These are phyloP conservation scores for Acronicta psi DNA, from an alignment of 2,888 invertebrate species.

Conservation along the genomic window DNA sequence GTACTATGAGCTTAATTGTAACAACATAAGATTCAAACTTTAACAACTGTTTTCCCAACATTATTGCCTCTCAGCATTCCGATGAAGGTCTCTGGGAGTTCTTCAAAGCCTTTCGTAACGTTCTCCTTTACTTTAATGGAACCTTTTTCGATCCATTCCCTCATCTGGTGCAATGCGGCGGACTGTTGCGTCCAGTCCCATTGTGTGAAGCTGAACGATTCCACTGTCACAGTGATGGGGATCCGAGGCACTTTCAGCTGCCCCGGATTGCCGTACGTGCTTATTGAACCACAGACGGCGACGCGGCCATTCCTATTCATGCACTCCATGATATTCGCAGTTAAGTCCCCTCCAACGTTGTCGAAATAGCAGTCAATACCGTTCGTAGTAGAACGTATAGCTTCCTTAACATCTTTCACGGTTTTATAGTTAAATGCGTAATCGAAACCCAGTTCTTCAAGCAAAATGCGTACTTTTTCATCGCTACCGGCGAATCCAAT, in stretches of 20 bases:
- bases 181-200: constrained; percentile 61
- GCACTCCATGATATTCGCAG: constrained; percentile 83
- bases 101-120: constrained; percentile 65
- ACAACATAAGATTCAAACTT: constrained; percentile 57
- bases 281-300: constrained; percentile 90
- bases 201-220: constrained; percentile 67
- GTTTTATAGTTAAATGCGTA: constrained; percentile 92
- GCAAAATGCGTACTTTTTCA: constrained; percentile 90
- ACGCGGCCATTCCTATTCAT: constrained; percentile 90
- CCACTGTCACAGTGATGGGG: constrained; percentile 50
- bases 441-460: constrained; percentile 90
- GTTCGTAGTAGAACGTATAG: constrained; percentile 88
- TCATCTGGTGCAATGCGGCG: constrained; percentile 59
- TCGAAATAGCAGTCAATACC: constrained; percentile 92
- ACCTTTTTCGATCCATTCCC: constrained; percentile 63
- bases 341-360: constrained; percentile 91
- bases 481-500: constrained; percentile 90
- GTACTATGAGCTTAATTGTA: constrained; percentile 34
- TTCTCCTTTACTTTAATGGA: constrained; percentile 67
- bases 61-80: constrained; percentile 60
- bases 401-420: constrained; percentile 71
- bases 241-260: constrained; percentile 34
- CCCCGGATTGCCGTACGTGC: constrained; percentile 77
- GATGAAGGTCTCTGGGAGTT: constrained; percentile 63
- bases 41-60: constrained; percentile 65